Percentiles rank a stretch among this genome's conserved stretches.
phyloP scores from a whole-genome alignment of 2,797 vertebrate species.

The Hoplostethus atlanticus region DNA sequence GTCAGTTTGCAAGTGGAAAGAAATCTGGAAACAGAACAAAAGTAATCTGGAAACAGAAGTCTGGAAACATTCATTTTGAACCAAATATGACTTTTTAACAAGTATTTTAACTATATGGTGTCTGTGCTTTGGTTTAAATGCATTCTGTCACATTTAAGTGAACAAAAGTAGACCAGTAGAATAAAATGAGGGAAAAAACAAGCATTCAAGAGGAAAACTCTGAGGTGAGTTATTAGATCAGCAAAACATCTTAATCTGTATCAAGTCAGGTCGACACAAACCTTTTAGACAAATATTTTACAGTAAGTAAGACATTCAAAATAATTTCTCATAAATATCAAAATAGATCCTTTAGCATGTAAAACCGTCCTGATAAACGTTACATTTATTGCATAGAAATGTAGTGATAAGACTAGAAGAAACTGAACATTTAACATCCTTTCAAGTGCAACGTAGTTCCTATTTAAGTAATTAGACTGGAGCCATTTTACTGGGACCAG shows the following conservation, averaged over 20 bases:
- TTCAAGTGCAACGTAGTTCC: too few species aligned
- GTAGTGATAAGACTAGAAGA: too few species aligned
- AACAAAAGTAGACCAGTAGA: conserved; percentile 55
- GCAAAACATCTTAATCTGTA: conserved; percentile 56
- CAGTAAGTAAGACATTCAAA: conserved; percentile 79
- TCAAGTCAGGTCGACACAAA: conserved; percentile 63
- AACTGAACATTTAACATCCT: too few species aligned
- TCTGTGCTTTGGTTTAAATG: conserved; percentile 87
- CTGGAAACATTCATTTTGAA: conserved; percentile 82
- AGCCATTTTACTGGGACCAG: too few species aligned
- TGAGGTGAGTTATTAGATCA: conserved; percentile 61
- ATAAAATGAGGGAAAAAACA: background rate
- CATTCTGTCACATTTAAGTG: conserved; percentile 73
- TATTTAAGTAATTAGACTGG: too few species aligned
- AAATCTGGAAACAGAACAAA: too few species aligned
- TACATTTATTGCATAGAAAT: too few species aligned
- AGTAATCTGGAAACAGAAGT: conserved; percentile 7
- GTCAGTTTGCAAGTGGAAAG: too few species aligned
- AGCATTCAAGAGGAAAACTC: conserved; percentile 29
- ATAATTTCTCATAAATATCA: conserved; percentile 91
- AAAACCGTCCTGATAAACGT: conserved; percentile 74
- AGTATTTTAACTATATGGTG: too few species aligned
- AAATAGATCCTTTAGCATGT: conserved; percentile 89
- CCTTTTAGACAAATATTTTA: conserved; percentile 80
- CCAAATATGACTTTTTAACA: conserved; percentile 21